Base-by-base conservation (phyloP, 2,888 invertebrate species). In the Cheilosia variabilis region DNA sequence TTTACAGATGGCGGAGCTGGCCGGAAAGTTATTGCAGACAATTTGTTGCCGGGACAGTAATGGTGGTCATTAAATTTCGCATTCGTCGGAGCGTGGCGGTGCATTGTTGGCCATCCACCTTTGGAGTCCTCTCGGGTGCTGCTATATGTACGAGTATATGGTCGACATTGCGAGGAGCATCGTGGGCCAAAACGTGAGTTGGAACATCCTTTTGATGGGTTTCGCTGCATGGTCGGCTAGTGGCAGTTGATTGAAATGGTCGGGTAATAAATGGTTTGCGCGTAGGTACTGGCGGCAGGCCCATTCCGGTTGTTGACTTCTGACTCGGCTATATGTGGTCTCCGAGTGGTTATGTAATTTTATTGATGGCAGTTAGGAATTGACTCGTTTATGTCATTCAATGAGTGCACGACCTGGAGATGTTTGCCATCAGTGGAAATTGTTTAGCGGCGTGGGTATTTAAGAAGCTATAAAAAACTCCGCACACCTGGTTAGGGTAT, bases 1-100 rank as follows among this genome's bases (percentile, higher is more conserved):
- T 78, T 78, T 83, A 83, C 82, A 83, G 62, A 62, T 45, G 78
- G 43, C 47, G 9, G 9, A 17, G 45, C 15, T n/a, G 22, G 62
- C 19, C 55, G 66, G 17, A 72, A 75, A 86, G 76, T 86, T 81
- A 86, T 86, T 77, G 81, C 72, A 45, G 81, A 62, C 86, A 86
- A 86, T 86, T 86, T 81, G 86, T 86, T 86, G 81, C 63, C 62
- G 37, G 68, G 72, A 76, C 68, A 72, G 86, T 77, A 81, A 86
- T 86, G 80, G 72, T 47, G 86, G 68, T 86, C 86, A 81, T 86
- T 86, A 86, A 86, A 62, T 86, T 81, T 77, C 77, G 34, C 57
- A 80, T 80, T 76, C 62, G 60, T 22, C 71, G 24, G 31, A 60
- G 63, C 57, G 55, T 63, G 62, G 57, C 57, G 55, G 47, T 75